Conservation (phyloP, 2,888 invertebrate genomes). For the Spodoptera littoralis region DNA sequence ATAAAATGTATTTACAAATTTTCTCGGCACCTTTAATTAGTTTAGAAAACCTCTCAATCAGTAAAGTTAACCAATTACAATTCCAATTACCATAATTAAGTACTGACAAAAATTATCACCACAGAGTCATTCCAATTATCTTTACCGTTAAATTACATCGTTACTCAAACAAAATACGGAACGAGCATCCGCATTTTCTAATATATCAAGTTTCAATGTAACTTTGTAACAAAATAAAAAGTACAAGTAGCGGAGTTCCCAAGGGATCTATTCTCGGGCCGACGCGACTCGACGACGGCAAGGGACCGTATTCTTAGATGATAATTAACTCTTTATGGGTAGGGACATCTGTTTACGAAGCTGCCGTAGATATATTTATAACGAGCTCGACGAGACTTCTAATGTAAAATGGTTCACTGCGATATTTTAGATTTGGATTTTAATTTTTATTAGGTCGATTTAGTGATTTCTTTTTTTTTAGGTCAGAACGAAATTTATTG, state of each 20-base stretch:
- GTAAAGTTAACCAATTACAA: too few relatives aligned
- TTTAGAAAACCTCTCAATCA: too few relatives aligned
- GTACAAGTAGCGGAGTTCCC: conserved; percentile 73
- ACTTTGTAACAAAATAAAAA: conserved; percentile 70
- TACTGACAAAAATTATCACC: background rate
- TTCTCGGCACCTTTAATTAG: too few relatives aligned
- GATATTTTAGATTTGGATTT: conserved; percentile 41
- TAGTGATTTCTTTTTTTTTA: background rate
- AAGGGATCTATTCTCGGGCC: conserved; percentile 77
- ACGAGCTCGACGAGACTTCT: conserved; percentile 49
- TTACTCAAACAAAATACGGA: conserved; percentile 31
- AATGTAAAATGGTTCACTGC: conserved; percentile 48
- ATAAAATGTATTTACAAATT: too few relatives aligned
- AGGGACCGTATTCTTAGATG: conserved; percentile 81
- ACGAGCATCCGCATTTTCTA: conserved; percentile 33
- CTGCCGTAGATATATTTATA: conserved; percentile 64
- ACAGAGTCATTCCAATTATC: conserved; percentile 4
- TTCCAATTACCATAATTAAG: conserved; percentile 1
- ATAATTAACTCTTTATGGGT: conserved; percentile 87
- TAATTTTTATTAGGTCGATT: conserved; percentile 19
- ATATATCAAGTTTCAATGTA: conserved; percentile 62
- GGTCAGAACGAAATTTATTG: too few relatives aligned
- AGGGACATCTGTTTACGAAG: conserved; percentile 83
- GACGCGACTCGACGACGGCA: conserved; percentile 35
- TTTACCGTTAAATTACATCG: conserved; percentile 1